Percentiles rank a stretch among this genome's conserved stretches.
Evolutionary conservation across 2,797 vertebrate species (phyloP).

Genomic region (Atherinosoma microstoma): DNA sequence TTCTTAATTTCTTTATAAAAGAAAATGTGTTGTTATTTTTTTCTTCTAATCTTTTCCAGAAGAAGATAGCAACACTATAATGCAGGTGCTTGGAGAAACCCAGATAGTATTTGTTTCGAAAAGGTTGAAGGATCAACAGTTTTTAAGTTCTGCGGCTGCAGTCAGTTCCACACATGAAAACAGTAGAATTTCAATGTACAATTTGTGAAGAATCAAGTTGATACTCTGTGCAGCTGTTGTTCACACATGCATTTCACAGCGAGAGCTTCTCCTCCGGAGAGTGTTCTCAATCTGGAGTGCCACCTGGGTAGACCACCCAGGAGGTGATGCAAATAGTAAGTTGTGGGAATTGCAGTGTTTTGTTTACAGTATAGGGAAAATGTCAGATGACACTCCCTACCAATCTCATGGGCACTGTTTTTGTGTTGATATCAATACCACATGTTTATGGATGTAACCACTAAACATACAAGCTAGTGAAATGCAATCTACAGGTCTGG

Average conservation of each 20-base stretch:
- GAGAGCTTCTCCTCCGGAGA: not conserved
- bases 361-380: not conserved
- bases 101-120: not conserved
- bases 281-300: not conserved
- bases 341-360: not conserved
- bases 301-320: not conserved
- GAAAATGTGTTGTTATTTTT: not conserved
- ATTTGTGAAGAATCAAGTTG: not conserved
- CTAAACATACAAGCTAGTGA: not conserved
- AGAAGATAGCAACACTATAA: not conserved
- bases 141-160: not conserved
- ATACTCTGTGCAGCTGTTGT: not conserved
- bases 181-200: not conserved
- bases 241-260: not conserved
- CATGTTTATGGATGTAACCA: too few relatives aligned
- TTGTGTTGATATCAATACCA: not conserved
- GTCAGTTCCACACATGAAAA: not conserved
- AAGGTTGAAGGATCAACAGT: not conserved
- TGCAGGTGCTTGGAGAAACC: not conserved
- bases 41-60: not conserved
- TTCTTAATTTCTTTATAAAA: not conserved
- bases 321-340: not conserved
- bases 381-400: not conserved
- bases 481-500: not conserved
- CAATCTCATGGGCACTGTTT: not conserved